These are phyloP conservation scores for Ornithorhynchus anatinus DNA, from an alignment of 2,113 vertebrate species.

Conservation along the genomic window DNA sequence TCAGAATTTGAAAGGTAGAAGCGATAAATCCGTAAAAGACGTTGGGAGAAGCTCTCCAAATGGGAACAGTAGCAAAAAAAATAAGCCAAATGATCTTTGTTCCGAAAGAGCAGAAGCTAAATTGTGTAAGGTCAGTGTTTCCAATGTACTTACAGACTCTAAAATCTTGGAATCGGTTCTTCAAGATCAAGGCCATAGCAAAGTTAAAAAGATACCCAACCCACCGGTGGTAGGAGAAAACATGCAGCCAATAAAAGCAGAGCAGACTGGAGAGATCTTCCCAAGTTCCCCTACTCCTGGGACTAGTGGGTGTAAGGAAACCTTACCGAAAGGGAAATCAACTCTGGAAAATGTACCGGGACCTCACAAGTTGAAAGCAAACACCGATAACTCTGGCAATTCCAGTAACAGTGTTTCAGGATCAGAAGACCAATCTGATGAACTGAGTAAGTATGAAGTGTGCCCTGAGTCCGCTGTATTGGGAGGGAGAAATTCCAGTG, in stretches of 20 bases:
- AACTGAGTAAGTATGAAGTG: slow-evolving; percentile 72
- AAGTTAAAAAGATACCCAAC: slow-evolving; percentile 72
- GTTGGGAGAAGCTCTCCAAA: slow-evolving; percentile 71
- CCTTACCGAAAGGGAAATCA: slow-evolving; percentile 47
- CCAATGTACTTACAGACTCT: slow-evolving; percentile 57
- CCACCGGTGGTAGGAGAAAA: slow-evolving; percentile 51
- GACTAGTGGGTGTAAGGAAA: slow-evolving; percentile 51
- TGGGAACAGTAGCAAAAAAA: slow-evolving; percentile 75
- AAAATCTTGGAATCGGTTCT: slow-evolving; percentile 66
- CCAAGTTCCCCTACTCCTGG: slow-evolving; percentile 53
- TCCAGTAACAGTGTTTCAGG: slow-evolving; percentile 66
- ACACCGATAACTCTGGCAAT: slow-evolving; percentile 59
- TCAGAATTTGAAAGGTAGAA: slow-evolving; percentile 79
- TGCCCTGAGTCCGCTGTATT: slow-evolving; percentile 25
- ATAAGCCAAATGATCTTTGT: slow-evolving; percentile 75
- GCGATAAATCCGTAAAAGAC: slow-evolving; percentile 75
- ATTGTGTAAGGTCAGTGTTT: slow-evolving; percentile 73
- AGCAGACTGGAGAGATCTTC: slow-evolving; percentile 53
- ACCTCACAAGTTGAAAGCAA: slow-evolving; percentile 44
- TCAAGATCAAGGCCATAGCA: slow-evolving; percentile 80
- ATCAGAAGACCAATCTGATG: slow-evolving; percentile 61
- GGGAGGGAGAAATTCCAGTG: background rate
- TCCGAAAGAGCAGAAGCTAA: slow-evolving; percentile 71
- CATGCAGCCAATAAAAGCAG: slow-evolving; percentile 58
- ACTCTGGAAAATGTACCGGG: slow-evolving; percentile 46